Base-by-base conservation (phyloP, 1,140 invertebrate genomes). In the Procambarus virginalis region DNA sequence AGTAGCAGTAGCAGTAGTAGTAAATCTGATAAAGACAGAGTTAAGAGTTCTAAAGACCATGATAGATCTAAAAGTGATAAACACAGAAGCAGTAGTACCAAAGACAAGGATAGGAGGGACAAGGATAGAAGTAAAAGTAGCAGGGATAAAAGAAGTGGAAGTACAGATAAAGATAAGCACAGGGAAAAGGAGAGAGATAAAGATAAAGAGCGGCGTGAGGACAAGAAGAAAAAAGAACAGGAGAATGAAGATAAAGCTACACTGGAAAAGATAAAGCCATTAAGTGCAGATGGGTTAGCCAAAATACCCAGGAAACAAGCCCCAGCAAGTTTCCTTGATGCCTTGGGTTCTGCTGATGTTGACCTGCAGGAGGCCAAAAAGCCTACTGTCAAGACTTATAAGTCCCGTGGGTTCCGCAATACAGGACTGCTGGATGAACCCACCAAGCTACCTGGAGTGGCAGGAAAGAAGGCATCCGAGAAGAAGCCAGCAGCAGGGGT, bases 1-100 rank as follows among this genome's bases (percentile, higher is more conserved):
- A 92, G 86, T 58, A 92, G n/a, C n/a, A n/a, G 77, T 92, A 92
- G 82, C 77, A 88, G 51, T 80, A 92, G 68, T 89, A 93, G 14
- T 92, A 93, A 92, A 76, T 92, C 20, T 80, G 92, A 79, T 49
- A 91, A 48, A 49, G 34, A 45, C n/a, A 46, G 68, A 5, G 85
- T 80, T 22, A 87, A 80, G 48, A 80, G 58, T 17, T 46, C 22
- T n/a, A 92, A 86, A 79, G 64, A 84, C 60, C 85, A 91, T 48
- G 78, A 90, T 55, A 76, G 89, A 84, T 77, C 75, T 51, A 83
- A 78, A 55, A 80, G 78, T 68, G 20, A 49, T 46, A 89, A 68
- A 60, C 73, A 84, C 6, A 82, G 75, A 22, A 79, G 73, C n/a
- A 79, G 80, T 46, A 75, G 85, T 48, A 77, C 86, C 10, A 91